These are phyloP conservation scores for Hetaerina americana DNA, from an alignment of 1,140 invertebrate genomes.

Conservation along the genomic window DNA sequence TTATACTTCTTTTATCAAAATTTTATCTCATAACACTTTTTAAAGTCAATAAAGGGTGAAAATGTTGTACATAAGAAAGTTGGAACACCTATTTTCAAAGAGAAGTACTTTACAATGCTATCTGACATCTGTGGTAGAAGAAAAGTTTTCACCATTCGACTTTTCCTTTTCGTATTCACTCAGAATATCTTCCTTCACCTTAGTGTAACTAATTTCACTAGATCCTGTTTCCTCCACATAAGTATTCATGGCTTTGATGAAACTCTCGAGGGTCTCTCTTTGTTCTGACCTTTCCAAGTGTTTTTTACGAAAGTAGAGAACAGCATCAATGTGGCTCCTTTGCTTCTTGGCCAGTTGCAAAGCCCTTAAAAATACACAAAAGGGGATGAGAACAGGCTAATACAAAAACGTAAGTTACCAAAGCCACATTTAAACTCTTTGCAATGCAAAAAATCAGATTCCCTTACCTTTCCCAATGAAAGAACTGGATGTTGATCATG, in stretches of 20 bases:
- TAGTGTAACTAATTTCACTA: neutral
- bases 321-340: neutral
- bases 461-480: constrained; percentile 66
- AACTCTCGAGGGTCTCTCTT: neutral
- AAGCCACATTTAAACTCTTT: too few species aligned
- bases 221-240: neutral
- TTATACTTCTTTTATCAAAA: neutral
- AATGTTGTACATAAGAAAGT: neutral
- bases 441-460: neutral
- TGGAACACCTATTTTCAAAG: neutral
- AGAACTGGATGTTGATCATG: constrained; percentile 63
- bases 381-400: too few species aligned
- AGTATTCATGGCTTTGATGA: neutral
- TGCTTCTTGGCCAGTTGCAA: neutral
- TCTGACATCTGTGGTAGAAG: neutral
- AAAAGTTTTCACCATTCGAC: neutral
- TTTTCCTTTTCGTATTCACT: neutral
- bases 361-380: neutral
- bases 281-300: neutral
- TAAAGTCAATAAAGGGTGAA: neutral
- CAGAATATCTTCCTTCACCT: neutral
- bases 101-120: neutral
- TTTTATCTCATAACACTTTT: too few species aligned
- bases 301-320: neutral
- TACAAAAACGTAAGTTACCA: neutral